These are phyloP conservation scores for Rhaphigaster nebulosa DNA, from an alignment of 2,888 invertebrate genomes.

Conservation along the genomic window DNA sequence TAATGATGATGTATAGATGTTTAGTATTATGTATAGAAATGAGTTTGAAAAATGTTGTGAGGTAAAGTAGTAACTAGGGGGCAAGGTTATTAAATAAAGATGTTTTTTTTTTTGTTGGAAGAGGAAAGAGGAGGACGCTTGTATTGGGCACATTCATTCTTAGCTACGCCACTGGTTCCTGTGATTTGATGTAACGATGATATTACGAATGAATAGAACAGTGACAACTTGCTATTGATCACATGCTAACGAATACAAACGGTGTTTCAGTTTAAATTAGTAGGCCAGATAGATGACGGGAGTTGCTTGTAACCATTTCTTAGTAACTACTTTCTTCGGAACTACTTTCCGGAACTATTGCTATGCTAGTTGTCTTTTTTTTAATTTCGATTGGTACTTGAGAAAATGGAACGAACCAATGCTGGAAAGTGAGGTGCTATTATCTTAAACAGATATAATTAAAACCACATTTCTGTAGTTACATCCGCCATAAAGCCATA, in stretches of 20 bases:
- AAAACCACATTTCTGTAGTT: neutral
- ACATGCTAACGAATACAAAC: slow-evolving; percentile 1
- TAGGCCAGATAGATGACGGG: neutral
- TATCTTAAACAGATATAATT: neutral
- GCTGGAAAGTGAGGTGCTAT: neutral
- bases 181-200: neutral
- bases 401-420: neutral
- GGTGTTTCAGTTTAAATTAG: neutral
- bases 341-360: neutral
- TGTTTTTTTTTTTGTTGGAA: too few relatives aligned
- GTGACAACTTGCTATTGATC: neutral
- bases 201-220: neutral
- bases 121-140: too few relatives aligned
- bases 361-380: neutral
- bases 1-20: too few relatives aligned
- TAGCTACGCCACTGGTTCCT: too few relatives aligned
- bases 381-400: neutral
- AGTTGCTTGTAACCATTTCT: neutral
- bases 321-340: neutral
- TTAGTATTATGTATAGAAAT: too few relatives aligned
- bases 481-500: neutral
- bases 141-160: too few relatives aligned
- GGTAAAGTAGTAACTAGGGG: too few relatives aligned
- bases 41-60: too few relatives aligned
- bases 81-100: too few relatives aligned